These are phyloP conservation scores for Drosophila recens DNA, from an alignment of 2,888 invertebrate species.

Conservation along the genomic window DNA sequence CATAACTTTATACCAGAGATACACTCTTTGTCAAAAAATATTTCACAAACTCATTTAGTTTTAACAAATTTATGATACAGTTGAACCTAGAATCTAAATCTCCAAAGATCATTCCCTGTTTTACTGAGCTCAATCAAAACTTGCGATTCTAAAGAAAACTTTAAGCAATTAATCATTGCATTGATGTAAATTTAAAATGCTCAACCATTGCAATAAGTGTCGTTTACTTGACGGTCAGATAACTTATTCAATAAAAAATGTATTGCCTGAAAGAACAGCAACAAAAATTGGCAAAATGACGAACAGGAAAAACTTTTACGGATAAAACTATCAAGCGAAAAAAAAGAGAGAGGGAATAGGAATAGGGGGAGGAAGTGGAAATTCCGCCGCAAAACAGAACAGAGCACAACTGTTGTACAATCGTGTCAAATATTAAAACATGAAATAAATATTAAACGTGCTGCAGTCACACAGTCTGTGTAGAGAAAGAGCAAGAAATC, in stretches of 20 bases:
- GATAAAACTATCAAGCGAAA: slow-evolving; percentile 6
- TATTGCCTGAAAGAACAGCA: slow-evolving; percentile 32
- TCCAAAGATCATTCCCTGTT: neutral
- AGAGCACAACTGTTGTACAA: slow-evolving; percentile 68
- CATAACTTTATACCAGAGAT: too few species aligned
- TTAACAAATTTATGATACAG: too few species aligned
- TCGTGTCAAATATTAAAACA: slow-evolving; percentile 82
- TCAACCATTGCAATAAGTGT: slow-evolving; percentile 44
- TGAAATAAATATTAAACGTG: slow-evolving; percentile 80
- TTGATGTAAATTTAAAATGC: slow-evolving; percentile 9
- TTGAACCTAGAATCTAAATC: too few species aligned
- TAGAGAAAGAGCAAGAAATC: slow-evolving; percentile 13
- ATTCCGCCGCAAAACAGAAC: slow-evolving; percentile 19
- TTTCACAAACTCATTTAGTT: too few species aligned
- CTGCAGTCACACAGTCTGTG: slow-evolving; percentile 36
- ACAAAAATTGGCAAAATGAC: slow-evolving; percentile 39
- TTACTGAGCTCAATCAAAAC: neutral
- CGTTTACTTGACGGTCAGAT: slow-evolving; percentile 40
- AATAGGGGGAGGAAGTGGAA: neutral
- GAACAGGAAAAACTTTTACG: slow-evolving; percentile 41
- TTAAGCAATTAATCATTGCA: slow-evolving; percentile 6
- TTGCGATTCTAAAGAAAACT: neutral
- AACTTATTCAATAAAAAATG: slow-evolving; percentile 72
- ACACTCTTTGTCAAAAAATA: too few species aligned
- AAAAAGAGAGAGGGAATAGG: neutral